These are phyloP conservation scores for Sminthurides aquaticus DNA, from an alignment of 2,888 invertebrate species.

Conservation along the genomic window DNA sequence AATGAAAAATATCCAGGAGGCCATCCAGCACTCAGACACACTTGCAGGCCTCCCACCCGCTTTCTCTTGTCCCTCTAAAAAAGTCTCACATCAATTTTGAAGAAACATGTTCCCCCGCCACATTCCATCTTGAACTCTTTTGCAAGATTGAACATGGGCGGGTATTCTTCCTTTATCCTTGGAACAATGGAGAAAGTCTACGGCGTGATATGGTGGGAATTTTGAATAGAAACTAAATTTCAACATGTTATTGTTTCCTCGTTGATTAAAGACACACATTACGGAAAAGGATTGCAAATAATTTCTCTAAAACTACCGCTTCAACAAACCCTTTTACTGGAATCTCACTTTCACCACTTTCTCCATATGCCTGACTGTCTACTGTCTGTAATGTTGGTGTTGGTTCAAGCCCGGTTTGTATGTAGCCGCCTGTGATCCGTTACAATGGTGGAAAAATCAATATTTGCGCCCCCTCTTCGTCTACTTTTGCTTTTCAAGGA, in stretches of 20 bases:
- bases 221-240: slow-evolving; percentile 1
- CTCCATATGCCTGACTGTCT: too few relatives aligned
- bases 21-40: neutral
- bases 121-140: too few relatives aligned
- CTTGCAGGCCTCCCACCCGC: neutral
- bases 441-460: too few relatives aligned
- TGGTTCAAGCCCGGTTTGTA: neutral
- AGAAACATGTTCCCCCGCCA: neutral
- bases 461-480: too few relatives aligned
- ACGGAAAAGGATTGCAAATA: slow-evolving; percentile 10
- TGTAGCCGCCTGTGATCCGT: neutral
- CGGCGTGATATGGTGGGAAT: too few relatives aligned
- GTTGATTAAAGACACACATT: slow-evolving; percentile 33
- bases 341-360: too few relatives aligned
- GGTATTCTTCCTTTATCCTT: too few relatives aligned
- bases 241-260: slow-evolving; percentile 30
- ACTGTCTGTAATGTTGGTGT: too few relatives aligned
- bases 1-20: neutral
- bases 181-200: too few relatives aligned
- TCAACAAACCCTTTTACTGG: too few relatives aligned
- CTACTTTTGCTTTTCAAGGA: too few relatives aligned
- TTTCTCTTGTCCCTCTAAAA: neutral
- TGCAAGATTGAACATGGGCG: too few relatives aligned
- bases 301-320: slow-evolving; percentile 1
- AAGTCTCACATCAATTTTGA: neutral